Conservation (phyloP, 2,888 invertebrate species). For the Drosophila borborema region DNA sequence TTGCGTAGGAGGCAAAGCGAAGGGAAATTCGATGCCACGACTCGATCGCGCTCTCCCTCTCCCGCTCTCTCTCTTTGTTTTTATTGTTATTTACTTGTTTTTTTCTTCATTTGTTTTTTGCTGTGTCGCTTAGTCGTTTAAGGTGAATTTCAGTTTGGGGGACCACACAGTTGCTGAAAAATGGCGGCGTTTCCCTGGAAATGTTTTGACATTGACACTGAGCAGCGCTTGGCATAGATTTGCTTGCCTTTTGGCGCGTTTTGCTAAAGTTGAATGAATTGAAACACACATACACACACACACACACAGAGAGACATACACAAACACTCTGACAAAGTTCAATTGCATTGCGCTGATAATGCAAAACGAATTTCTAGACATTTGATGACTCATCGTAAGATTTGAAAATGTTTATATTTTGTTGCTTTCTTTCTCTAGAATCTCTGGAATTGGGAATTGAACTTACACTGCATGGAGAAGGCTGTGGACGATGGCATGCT, state of each 20-base stretch:
- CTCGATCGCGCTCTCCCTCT: background rate
- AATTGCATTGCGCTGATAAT: constrained; percentile 75
- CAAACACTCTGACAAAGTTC: constrained; percentile 41
- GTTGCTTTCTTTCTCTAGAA: background rate
- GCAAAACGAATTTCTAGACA: constrained; percentile 54
- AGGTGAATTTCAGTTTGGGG: constrained; percentile 60
- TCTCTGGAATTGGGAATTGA: constrained; percentile 3
- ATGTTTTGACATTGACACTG: constrained; percentile 33
- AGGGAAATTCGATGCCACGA: constrained; percentile 63
- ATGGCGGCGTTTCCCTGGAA: constrained; percentile 50
- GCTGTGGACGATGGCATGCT: constrained; percentile 85
- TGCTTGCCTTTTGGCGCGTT: constrained; percentile 64
- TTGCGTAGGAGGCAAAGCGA: constrained; percentile 55
- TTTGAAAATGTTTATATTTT: background rate
- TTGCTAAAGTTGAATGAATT: constrained; percentile 66
- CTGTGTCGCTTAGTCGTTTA: constrained; percentile 58
- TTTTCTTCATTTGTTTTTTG: constrained; percentile 31
- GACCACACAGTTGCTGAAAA: constrained; percentile 66
- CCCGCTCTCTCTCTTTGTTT: constrained; percentile 10
- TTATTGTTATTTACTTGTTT: constrained; percentile 42
- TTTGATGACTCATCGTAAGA: constrained; percentile 39
- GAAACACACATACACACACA: constrained; percentile 15
- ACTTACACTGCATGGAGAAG: constrained; percentile 86
- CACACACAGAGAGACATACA: constrained; percentile 1
- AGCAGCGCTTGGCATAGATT: constrained; percentile 46